Percentiles rank a stretch among this genome's conserved stretches.
Evolutionary conservation across 2,797 vertebrate species (phyloP).

Genomic region (Myotis vivesi): DNA sequence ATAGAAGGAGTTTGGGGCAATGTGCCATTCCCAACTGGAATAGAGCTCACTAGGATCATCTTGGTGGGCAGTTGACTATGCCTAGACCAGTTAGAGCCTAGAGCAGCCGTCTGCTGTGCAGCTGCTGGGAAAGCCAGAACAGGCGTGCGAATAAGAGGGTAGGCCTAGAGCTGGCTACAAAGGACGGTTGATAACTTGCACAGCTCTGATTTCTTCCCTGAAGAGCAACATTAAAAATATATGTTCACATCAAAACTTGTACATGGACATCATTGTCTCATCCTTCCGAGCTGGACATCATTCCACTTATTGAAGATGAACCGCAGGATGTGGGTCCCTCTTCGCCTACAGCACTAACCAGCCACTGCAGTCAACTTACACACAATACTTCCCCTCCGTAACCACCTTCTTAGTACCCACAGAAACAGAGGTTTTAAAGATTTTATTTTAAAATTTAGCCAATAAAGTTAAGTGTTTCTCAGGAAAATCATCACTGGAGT

Average conservation of each 20-base stretch:
- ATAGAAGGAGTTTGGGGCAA: neutral
- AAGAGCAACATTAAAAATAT: neutral
- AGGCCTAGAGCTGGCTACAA: no score
- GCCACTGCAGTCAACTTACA: neutral
- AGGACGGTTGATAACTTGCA: no score
- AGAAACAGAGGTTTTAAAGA: slow-evolving; percentile 42
- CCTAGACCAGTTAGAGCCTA: neutral
- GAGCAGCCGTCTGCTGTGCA: neutral
- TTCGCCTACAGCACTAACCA: neutral
- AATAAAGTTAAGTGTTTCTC: slow-evolving; percentile 11
- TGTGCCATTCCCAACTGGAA: neutral
- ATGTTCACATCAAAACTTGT: neutral
- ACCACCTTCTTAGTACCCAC: neutral
- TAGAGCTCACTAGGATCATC: neutral
- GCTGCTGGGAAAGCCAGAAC: neutral
- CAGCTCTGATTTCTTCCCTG: neutral
- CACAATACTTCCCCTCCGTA: neutral
- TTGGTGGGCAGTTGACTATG: neutral
- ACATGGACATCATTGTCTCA: neutral
- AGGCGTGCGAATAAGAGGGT: no score
- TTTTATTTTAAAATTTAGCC: slow-evolving; percentile 36
- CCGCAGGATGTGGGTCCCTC: neutral
- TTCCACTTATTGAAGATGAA: neutral
- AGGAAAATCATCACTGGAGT: slow-evolving; percentile 17
- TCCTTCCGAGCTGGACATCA: neutral